These are phyloP conservation scores for Ictalurus punctatus DNA, from an alignment of 2,113 vertebrate species.

Conservation along the genomic window DNA sequence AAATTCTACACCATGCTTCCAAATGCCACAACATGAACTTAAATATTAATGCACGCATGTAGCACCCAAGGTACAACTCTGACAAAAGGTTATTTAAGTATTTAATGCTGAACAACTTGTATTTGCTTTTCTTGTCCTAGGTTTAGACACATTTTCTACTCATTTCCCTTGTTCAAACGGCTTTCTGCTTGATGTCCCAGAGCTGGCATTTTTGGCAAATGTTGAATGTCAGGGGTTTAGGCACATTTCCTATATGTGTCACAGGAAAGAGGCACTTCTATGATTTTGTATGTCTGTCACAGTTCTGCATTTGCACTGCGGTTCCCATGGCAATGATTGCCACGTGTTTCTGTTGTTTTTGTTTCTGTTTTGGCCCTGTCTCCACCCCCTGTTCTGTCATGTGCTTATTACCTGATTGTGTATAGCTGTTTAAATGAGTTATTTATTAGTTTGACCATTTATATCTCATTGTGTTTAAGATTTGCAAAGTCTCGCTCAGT, in stretches of 20 bases:
- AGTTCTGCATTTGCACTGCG: neutral
- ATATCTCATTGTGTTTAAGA: neutral
- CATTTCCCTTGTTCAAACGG: neutral
- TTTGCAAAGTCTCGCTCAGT: neutral
- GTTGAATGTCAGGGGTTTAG: neutral
- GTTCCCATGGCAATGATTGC: neutral
- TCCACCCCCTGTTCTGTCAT: neutral
- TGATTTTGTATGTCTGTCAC: neutral
- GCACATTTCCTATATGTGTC: neutral
- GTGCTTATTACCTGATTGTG: neutral
- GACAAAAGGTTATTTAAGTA: neutral
- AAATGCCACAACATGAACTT: conserved; percentile 28
- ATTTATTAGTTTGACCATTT: neutral
- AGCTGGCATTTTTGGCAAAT: neutral
- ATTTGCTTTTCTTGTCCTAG: neutral
- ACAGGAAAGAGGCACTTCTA: neutral
- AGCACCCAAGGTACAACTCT: neutral
- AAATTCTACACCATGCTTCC: conserved; percentile 21
- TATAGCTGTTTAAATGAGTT: neutral
- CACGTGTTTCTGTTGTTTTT: neutral
- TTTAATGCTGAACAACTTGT: neutral
- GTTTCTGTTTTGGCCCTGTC: neutral
- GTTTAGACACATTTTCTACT: neutral
- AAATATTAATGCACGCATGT: conserved; percentile 1
- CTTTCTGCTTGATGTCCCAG: neutral